phyloP scores from a whole-genome alignment of 2,888 invertebrate genomes.

The Patella pellucida region DNA sequence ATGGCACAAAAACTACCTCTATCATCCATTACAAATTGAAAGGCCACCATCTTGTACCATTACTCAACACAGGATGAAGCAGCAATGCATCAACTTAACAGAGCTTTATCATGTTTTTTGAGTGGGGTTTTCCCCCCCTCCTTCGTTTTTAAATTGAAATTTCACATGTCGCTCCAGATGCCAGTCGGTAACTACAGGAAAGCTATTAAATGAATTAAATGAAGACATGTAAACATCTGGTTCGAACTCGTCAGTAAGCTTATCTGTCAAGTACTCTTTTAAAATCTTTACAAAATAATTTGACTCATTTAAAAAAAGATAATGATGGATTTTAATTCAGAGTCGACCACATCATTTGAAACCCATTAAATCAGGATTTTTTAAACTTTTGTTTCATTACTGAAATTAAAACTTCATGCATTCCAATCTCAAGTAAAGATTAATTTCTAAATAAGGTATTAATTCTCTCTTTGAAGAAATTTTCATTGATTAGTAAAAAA shows the following conservation, averaged over 20 bases:
- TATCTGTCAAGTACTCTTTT: conserved; percentile 2
- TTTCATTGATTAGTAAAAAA: too few relatives aligned
- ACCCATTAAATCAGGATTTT: too few relatives aligned
- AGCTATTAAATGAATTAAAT: conserved; percentile 10
- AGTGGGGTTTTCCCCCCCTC: neutral
- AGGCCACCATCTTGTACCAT: conserved; percentile 1
- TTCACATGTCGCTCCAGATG: conserved; percentile 1
- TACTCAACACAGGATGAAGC: neutral
- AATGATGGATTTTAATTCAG: too few relatives aligned
- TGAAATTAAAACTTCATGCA: too few relatives aligned
- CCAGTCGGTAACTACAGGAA: neutral
- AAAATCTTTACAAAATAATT: neutral
- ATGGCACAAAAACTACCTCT: neutral
- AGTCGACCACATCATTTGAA: too few relatives aligned
- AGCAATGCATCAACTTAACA: conserved; percentile 3
- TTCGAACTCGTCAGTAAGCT: neutral
- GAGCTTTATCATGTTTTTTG: neutral
- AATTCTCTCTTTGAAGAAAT: too few relatives aligned
- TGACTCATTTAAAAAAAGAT: too few relatives aligned
- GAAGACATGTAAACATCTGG: neutral
- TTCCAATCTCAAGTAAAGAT: too few relatives aligned
- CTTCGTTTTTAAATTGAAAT: conserved; percentile 1
- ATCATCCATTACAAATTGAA: neutral
- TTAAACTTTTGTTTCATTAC: too few relatives aligned
- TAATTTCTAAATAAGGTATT: too few relatives aligned